Evolutionary conservation across 2,797 vertebrate genomes (phyloP).

Genomic region (Myoxocephalus aenaeus): DNA sequence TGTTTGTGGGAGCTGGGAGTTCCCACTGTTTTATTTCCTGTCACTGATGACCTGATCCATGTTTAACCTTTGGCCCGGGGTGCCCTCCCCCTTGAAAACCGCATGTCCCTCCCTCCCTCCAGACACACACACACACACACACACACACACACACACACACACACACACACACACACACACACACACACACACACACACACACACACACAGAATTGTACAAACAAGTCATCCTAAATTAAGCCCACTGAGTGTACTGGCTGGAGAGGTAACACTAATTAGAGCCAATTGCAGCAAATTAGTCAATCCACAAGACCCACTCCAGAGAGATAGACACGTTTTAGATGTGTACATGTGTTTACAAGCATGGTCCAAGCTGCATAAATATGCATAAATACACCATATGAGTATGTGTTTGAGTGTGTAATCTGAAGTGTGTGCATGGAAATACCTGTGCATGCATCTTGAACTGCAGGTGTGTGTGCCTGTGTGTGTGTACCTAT

Average conservation of each 20-base stretch:
- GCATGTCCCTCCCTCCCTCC: constrained; percentile 38
- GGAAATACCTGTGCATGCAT: constrained; percentile 41
- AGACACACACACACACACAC: constrained; percentile 34
- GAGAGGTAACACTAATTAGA: constrained; percentile 79
- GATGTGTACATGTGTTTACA: constrained; percentile 52
- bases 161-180: constrained; percentile 53
- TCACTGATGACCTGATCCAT: constrained; percentile 83
- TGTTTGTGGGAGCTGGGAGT: constrained; percentile 75
- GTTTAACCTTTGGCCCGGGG: constrained; percentile 78
- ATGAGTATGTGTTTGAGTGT: constrained; percentile 49
- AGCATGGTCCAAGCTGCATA: constrained; percentile 38
- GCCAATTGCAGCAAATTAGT: constrained; percentile 76
- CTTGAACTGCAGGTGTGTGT: constrained; percentile 40
- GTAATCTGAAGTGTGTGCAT: constrained; percentile 41
- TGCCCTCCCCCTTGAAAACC: constrained; percentile 76
- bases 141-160: constrained; percentile 13
- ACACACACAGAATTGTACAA: constrained; percentile 52
- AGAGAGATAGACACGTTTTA: constrained; percentile 61
- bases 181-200: constrained; percentile 26
- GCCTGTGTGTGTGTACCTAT: constrained; percentile 3
- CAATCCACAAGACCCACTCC: constrained; percentile 62
- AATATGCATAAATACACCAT: constrained; percentile 54
- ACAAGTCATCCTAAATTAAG: constrained; percentile 69
- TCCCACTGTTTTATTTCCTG: constrained; percentile 84
- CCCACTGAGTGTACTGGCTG: constrained; percentile 64